Conservation (phyloP, 2,888 invertebrate species). For the Sinodicranocentrus sp. region DNA sequence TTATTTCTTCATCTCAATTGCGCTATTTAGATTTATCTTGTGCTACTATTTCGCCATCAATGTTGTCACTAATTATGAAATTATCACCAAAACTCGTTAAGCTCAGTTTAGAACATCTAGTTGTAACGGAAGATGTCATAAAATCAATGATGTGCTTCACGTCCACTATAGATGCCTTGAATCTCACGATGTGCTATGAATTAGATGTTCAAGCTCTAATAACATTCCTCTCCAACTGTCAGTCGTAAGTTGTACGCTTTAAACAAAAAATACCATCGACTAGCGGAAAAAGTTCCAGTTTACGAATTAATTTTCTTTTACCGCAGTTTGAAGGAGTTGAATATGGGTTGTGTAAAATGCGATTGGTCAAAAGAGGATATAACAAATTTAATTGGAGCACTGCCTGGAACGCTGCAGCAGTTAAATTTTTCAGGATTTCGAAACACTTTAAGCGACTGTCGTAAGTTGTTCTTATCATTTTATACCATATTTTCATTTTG, state of each 20-base stretch:
- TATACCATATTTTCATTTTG: neutral
- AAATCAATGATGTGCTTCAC: slow-evolving; percentile 84
- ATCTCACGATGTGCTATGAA: slow-evolving; percentile 90
- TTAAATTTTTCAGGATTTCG: slow-evolving; percentile 92
- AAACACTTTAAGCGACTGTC: slow-evolving; percentile 85
- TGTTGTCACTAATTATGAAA: slow-evolving; percentile 81
- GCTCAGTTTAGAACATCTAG: slow-evolving; percentile 90
- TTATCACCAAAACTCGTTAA: slow-evolving; percentile 87
- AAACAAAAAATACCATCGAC: too few species aligned
- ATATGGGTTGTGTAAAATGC: slow-evolving; percentile 85
- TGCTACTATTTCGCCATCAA: slow-evolving; percentile 82
- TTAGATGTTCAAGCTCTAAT: slow-evolving; percentile 84
- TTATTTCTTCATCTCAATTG: slow-evolving; percentile 79
- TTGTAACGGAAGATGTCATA: slow-evolving; percentile 84
- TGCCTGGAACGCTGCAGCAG: slow-evolving; percentile 84
- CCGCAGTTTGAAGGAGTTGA: slow-evolving; percentile 84
- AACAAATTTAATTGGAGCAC: slow-evolving; percentile 81
- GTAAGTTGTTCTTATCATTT: slow-evolving; percentile 82
- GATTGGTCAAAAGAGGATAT: slow-evolving; percentile 79
- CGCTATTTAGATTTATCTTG: slow-evolving; percentile 93
- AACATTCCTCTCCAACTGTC: slow-evolving; percentile 83
- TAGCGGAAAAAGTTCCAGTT: too few species aligned
- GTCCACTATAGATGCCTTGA: slow-evolving; percentile 86
- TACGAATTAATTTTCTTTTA: too few species aligned
- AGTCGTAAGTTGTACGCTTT: slow-evolving; percentile 79